Conservation (phyloP, 2,113 vertebrate genomes). For the Scatophagus argus region DNA sequence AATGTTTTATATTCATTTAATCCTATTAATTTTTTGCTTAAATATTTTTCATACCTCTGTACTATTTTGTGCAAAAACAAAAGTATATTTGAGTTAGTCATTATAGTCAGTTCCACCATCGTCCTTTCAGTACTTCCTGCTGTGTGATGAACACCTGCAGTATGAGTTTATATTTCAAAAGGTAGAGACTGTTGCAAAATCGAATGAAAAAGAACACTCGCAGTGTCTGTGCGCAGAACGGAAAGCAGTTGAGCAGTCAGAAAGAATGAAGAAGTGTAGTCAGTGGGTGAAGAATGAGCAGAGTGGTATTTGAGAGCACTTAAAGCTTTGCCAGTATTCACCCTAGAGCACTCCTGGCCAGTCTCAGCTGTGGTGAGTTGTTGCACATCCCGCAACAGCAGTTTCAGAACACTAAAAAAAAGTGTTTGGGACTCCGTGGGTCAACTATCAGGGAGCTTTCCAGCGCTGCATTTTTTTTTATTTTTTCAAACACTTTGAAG, state of each 20-base stretch:
- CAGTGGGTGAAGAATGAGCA: constrained; percentile 6
- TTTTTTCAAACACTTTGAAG: constrained; percentile 3
- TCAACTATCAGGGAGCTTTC: constrained; percentile 5
- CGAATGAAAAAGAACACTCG: background rate
- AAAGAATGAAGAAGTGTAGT: constrained; percentile 10
- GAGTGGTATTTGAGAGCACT: background rate
- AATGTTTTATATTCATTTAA: constrained; percentile 15
- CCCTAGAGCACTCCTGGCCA: background rate
- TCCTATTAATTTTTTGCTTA: too few species aligned
- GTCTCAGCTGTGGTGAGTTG: background rate
- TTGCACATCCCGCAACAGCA: background rate
- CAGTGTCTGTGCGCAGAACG: background rate
- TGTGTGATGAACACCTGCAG: constrained; percentile 18
- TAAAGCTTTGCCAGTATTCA: constrained; percentile 2
- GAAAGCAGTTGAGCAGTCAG: background rate
- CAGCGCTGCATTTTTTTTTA: background rate
- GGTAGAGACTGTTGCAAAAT: background rate
- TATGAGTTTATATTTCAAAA: constrained; percentile 9
- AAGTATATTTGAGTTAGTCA: background rate
- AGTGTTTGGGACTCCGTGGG: constrained; percentile 3
- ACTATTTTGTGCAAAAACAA: background rate
- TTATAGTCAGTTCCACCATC: background rate
- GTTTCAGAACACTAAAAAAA: constrained; percentile 9
- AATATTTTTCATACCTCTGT: too few species aligned
- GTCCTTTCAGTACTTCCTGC: constrained; percentile 20